Evolutionary conservation across 2,113 vertebrate genomes (phyloP).

Genomic region (Phasianus colchicus): DNA sequence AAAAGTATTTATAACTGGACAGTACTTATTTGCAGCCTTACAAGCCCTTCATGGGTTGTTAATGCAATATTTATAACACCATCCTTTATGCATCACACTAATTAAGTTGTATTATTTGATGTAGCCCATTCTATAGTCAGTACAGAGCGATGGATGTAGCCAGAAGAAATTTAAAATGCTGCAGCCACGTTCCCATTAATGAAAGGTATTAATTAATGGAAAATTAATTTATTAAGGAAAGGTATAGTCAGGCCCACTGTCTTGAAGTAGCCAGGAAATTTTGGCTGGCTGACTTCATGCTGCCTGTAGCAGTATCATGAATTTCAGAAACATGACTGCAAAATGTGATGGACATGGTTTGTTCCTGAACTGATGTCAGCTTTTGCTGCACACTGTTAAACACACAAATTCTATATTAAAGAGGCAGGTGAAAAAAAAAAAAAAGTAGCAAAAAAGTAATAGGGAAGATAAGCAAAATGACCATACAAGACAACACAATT

Average conservation of each 20-base stretch:
- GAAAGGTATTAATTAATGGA: neutral
- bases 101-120: neutral
- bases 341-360: neutral
- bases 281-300: neutral
- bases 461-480: neutral
- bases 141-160: rapidly evolving
- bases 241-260: neutral
- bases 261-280: neutral
- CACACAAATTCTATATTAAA: neutral
- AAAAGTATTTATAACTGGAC: neutral
- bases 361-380: neutral
- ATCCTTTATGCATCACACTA: neutral
- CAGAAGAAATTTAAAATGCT: neutral
- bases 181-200: neutral
- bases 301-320: neutral
- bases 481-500: neutral
- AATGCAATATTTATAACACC: neutral
- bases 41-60: neutral
- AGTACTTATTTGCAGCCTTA: neutral
- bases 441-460: neutral
- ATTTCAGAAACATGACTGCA: neutral
- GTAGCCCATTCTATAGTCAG: neutral
- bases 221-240: neutral
- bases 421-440: neutral
- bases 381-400: neutral